These are phyloP conservation scores for Sclerodermus sp. DNA, from an alignment of 2,888 invertebrate genomes.

Conservation along the genomic window DNA sequence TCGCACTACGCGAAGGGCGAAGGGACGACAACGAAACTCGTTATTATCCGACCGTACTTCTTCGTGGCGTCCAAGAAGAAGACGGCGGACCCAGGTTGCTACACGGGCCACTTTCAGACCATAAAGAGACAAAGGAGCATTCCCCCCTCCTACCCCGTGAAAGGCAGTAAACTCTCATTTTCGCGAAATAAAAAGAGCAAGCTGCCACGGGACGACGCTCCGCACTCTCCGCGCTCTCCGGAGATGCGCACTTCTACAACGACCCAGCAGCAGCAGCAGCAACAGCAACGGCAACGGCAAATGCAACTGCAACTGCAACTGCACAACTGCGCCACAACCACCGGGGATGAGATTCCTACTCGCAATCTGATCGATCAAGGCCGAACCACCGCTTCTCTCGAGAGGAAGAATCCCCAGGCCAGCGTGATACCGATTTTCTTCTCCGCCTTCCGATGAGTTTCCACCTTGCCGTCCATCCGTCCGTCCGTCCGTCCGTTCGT, in stretches of 20 bases:
- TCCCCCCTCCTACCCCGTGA: constrained; percentile 34
- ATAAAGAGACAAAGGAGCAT: constrained; percentile 56
- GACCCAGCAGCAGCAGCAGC: no score
- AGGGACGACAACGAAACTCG: constrained; percentile 54
- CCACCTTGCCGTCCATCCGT: no score
- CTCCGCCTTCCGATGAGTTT: no score
- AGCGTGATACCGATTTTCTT: no score
- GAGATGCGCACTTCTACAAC: no score
- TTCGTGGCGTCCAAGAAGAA: constrained; percentile 40
- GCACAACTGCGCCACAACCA: neutral
- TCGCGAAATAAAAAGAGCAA: constrained; percentile 41
- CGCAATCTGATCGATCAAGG: no score
- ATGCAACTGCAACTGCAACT: no score
- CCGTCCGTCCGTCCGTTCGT: no score
- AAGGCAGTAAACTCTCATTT: constrained; percentile 54
- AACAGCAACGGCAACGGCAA: no score
- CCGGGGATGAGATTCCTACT: neutral
- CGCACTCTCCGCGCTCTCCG: no score
- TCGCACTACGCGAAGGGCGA: constrained; percentile 44
- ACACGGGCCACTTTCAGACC: constrained; percentile 52
- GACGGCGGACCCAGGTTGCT: constrained; percentile 12
- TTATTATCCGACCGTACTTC: constrained; percentile 54
- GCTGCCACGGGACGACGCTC: constrained; percentile 19
- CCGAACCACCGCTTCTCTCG: no score
- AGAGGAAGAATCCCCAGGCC: no score